These are phyloP conservation scores for Florisuga fusca DNA, from an alignment of 2,797 vertebrate genomes.

Conservation along the genomic window DNA sequence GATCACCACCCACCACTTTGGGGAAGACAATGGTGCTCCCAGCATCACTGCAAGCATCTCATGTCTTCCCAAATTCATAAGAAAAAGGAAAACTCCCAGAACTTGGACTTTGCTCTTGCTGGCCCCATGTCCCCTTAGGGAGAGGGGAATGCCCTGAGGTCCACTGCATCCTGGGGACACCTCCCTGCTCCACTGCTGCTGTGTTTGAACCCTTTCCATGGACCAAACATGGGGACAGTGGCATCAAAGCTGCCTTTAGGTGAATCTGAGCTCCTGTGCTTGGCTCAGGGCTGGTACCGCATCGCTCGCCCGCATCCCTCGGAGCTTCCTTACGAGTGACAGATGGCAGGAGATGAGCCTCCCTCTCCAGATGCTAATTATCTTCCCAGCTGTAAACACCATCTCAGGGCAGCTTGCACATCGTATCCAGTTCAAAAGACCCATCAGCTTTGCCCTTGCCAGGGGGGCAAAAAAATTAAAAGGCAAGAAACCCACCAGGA, in stretches of 20 bases:
- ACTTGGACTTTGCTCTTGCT: background rate
- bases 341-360: constrained; percentile 43
- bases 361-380: constrained; percentile 57
- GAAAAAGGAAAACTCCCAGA: background rate
- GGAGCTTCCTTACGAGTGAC: background rate
- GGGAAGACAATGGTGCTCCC: accelerated
- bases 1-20: background rate
- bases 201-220: background rate
- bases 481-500: background rate
- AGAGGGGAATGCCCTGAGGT: background rate
- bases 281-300: background rate
- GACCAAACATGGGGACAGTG: background rate
- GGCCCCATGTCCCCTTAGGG: background rate
- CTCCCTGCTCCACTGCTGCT: background rate
- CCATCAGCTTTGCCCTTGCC: constrained; percentile 20
- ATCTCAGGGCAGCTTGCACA: background rate
- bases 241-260: background rate
- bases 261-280: accelerated
- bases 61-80: background rate
- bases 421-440: accelerated
- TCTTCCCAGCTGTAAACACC: constrained; percentile 31
- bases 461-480: background rate
- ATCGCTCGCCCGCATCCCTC: background rate
- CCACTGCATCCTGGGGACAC: accelerated
- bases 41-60: background rate